Evolutionary conservation across 1,140 invertebrate species (phyloP).

Genomic region (Drosophila gunungcola): DNA sequence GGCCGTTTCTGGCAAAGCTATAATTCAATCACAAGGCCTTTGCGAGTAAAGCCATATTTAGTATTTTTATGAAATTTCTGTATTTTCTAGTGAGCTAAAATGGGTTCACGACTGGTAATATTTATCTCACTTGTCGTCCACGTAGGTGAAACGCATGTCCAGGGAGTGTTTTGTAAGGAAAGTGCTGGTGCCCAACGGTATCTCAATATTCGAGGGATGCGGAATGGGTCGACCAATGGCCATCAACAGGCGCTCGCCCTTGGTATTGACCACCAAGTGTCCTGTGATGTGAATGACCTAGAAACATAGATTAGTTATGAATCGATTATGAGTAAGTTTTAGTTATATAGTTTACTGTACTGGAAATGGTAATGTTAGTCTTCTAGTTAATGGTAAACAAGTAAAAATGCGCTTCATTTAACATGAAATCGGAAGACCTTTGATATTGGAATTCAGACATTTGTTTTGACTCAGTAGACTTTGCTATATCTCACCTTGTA

Average conservation of each 20-base stretch:
- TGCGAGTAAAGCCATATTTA: too few relatives aligned
- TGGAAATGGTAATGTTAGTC: too few relatives aligned
- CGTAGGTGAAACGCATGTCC: constrained; percentile 97
- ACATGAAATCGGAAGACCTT: too few relatives aligned
- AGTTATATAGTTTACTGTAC: too few relatives aligned
- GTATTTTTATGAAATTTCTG: too few relatives aligned
- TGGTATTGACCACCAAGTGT: constrained; percentile 87
- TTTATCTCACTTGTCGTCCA: constrained; percentile 94
- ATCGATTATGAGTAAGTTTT: neutral
- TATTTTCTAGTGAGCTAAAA: neutral
- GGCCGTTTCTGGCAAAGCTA: neutral
- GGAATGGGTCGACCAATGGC: constrained; percentile 95
- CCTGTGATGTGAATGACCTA: constrained; percentile 96
- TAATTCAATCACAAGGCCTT: neutral
- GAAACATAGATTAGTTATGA: constrained; percentile 29
- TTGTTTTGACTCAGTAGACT: too few relatives aligned
- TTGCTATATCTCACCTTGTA: constrained; percentile 91
- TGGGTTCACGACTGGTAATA: neutral
- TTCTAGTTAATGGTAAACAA: too few relatives aligned
- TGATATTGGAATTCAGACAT: too few relatives aligned
- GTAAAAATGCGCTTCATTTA: neutral
- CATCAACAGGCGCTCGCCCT: constrained; percentile 86
- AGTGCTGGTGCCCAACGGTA: constrained; percentile 93
- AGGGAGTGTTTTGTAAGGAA: constrained; percentile 96
- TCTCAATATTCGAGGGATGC: constrained; percentile 96